Percentiles rank a stretch among this genome's conserved stretches.
These are phyloP conservation scores for Eidolon helvum DNA, from an alignment of 2,113 vertebrate genomes.

Conservation along the genomic window DNA sequence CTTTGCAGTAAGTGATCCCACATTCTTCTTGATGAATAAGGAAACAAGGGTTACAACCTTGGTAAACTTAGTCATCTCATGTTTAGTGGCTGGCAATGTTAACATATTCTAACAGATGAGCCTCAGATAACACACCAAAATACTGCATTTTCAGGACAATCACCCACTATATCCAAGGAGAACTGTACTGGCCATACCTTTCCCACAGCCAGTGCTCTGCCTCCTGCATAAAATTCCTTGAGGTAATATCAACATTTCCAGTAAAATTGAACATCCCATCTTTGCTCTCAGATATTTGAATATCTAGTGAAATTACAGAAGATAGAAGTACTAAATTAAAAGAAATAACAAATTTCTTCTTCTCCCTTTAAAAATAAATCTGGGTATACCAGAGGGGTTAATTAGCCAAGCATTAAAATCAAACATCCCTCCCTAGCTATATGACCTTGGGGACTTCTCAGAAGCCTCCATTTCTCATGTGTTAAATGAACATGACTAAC, in stretches of 20 bases:
- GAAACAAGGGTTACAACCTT: neutral
- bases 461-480: neutral
- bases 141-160: neutral
- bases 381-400: neutral
- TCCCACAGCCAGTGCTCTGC: neutral
- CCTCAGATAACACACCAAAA: neutral
- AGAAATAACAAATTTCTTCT: neutral
- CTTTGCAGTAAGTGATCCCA: neutral
- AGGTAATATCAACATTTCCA: neutral
- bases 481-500: neutral
- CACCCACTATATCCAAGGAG: neutral
- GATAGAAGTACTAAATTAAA: neutral
- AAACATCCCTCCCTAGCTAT: neutral
- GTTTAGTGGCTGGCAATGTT: neutral
- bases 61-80: neutral
- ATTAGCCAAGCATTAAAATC: neutral
- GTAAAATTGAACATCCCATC: neutral
- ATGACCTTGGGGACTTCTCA: neutral
- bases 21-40: neutral
- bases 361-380: neutral
- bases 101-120: neutral
- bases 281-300: neutral
- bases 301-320: neutral
- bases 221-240: fast-evolving
- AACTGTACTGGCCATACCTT: neutral